phyloP scores from a whole-genome alignment of 2,888 invertebrate species.

The Athalia cordata region DNA sequence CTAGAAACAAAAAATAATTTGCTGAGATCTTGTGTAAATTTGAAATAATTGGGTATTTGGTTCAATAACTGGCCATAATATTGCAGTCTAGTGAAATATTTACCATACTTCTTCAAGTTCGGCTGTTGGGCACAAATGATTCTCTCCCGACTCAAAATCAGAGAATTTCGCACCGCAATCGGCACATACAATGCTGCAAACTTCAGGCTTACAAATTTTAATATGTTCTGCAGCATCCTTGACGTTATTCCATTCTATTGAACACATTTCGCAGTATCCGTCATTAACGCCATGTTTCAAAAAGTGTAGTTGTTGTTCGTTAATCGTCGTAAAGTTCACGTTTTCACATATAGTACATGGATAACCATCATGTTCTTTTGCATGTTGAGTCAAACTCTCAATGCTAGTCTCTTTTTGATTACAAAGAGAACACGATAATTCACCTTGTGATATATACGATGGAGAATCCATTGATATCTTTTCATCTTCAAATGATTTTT shows the following conservation, averaged over 20 bases:
- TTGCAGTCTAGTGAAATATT: not conserved
- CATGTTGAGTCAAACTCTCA: slow-evolving; percentile 19
- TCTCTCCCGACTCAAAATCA: slow-evolving; percentile 15
- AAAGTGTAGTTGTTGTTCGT: slow-evolving; percentile 46
- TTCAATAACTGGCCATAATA: not conserved
- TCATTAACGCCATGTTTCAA: slow-evolving; percentile 33
- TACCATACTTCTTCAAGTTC: slow-evolving; percentile 10
- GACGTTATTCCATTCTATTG: slow-evolving; percentile 13
- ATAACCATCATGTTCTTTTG: slow-evolving; percentile 28
- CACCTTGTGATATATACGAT: slow-evolving; percentile 13
- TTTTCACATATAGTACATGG: slow-evolving; percentile 37
- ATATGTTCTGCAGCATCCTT: slow-evolving; percentile 37
- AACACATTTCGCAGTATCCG: slow-evolving; percentile 44
- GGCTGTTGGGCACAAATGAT: slow-evolving; percentile 2
- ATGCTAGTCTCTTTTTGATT: slow-evolving; percentile 17
- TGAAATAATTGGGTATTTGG: too few species aligned
- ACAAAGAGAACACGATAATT: slow-evolving; percentile 39
- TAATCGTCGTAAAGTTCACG: slow-evolving; percentile 38
- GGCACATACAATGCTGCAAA: slow-evolving; percentile 24
- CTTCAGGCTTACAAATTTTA: slow-evolving; percentile 39
- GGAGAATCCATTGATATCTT: not conserved
- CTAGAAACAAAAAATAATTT: slow-evolving; percentile 7
- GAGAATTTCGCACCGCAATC: slow-evolving; percentile 39
- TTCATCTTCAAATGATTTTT: slow-evolving; percentile 3
- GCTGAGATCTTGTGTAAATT: too few species aligned